Evolutionary conservation across 2,113 vertebrate genomes (phyloP).

Genomic region (Paedocypris sp.): DNA sequence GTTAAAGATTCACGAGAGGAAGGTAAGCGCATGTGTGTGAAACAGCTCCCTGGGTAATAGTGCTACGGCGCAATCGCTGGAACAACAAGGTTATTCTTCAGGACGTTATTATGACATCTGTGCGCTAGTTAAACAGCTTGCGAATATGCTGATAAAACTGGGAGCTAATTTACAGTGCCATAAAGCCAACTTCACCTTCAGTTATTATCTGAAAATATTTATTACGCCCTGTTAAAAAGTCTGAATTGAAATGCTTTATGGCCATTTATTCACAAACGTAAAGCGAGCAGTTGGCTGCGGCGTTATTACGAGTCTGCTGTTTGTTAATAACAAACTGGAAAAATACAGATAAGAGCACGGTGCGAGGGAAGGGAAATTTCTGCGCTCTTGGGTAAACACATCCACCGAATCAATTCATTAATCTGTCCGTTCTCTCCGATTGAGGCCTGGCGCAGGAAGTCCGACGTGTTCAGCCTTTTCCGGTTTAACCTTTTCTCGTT

Average conservation of each 20-base stretch:
- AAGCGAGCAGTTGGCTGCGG: constrained; percentile 34
- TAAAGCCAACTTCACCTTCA: constrained; percentile 48
- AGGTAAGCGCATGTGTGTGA: background rate
- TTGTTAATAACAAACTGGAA: constrained; percentile 51
- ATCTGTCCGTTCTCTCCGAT: constrained; percentile 40
- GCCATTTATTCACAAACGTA: constrained; percentile 45
- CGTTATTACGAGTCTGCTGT: constrained; percentile 41
- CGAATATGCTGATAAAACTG: constrained; percentile 43
- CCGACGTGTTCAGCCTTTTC: constrained; percentile 18
- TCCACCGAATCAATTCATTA: constrained; percentile 39
- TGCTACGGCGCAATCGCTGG: constrained; percentile 29
- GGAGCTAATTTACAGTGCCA: constrained; percentile 44
- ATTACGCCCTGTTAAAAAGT: constrained; percentile 45
- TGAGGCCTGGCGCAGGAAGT: constrained; percentile 36
- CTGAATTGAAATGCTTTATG: constrained; percentile 50
- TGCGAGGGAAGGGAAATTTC: constrained; percentile 42
- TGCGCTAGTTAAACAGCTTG: constrained; percentile 48
- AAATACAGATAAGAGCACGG: constrained; percentile 44
- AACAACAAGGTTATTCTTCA: constrained; percentile 50
- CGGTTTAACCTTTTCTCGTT: constrained; percentile 10
- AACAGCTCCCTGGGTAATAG: constrained; percentile 34
- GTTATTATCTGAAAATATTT: constrained; percentile 52
- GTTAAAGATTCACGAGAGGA: constrained; percentile 38
- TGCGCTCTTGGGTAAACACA: constrained; percentile 44
- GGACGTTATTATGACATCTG: constrained; percentile 48